A percentile compares a stretch with the other conserved stretches of the same genome.
Evolutionary conservation across 2,888 invertebrate genomes (phyloP).

Genomic region (Clanis bilineata): DNA sequence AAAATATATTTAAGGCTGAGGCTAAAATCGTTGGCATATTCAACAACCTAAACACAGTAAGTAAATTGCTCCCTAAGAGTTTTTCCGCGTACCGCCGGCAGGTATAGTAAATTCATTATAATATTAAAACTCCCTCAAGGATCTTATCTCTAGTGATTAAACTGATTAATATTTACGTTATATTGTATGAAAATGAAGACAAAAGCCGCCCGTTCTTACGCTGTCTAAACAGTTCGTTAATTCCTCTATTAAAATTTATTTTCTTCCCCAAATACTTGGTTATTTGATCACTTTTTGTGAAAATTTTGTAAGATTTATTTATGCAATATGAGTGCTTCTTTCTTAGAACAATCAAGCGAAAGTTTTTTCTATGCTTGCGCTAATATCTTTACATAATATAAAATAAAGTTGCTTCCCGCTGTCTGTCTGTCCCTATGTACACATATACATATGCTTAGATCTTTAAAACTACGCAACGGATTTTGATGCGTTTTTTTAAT

Average conservation of each 20-base stretch:
- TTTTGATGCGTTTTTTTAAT: no score
- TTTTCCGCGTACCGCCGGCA: conserved; percentile 14
- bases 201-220: background rate
- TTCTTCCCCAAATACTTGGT: background rate
- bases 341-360: no score
- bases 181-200: conserved; percentile 19
- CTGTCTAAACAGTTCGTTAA: background rate
- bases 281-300: background rate
- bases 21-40: no score
- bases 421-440: no score
- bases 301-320: no score
- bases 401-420: no score
- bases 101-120: conserved; percentile 20
- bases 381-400: no score
- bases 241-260: background rate
- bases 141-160: conserved; percentile 22
- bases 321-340: no score
- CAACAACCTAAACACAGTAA: background rate
- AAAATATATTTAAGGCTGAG: no score
- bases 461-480: no score
- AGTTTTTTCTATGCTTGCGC: no score
- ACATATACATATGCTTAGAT: no score
- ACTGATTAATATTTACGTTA: conserved; percentile 31
- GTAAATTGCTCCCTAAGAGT: conserved; percentile 15
- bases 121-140: conserved; percentile 12